These are phyloP conservation scores for Euwallacea similis DNA, from an alignment of 1,140 invertebrate species.

Conservation along the genomic window DNA sequence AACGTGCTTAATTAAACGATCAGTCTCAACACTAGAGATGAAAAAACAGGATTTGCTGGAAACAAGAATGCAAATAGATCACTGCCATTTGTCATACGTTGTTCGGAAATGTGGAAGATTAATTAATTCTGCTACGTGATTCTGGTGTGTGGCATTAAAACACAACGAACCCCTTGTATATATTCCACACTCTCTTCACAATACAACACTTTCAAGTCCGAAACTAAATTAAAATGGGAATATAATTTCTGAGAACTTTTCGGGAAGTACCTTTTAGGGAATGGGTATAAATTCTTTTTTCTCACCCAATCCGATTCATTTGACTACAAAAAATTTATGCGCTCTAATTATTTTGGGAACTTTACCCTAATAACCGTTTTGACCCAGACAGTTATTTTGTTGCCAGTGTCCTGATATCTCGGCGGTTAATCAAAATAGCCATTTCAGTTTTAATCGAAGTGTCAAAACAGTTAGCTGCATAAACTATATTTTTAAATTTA, in stretches of 20 bases:
- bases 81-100: slow-evolving; percentile 27
- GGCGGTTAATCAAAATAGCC: slow-evolving; percentile 12
- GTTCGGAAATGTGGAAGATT: slow-evolving; percentile 31
- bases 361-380: background rate
- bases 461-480: slow-evolving; percentile 11
- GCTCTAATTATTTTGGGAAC: too few species aligned
- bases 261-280: too few species aligned
- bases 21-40: too few species aligned
- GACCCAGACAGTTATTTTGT: slow-evolving; percentile 13
- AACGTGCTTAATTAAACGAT: too few species aligned
- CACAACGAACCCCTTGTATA: slow-evolving; percentile 20
- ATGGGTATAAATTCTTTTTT: too few species aligned
- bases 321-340: too few species aligned
- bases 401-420: slow-evolving; percentile 12
- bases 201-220: background rate
- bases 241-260: background rate
- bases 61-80: slow-evolving; percentile 22
- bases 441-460: slow-evolving; percentile 15
- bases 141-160: slow-evolving; percentile 18
- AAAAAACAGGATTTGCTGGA: too few species aligned
- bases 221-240: slow-evolving; percentile 2
- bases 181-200: background rate
- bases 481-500: slow-evolving; percentile 7
- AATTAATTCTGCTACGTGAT: slow-evolving; percentile 28
- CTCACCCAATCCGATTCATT: too few species aligned